phyloP scores from a whole-genome alignment of 2,888 invertebrate genomes.

The Pelosia muscerda region DNA sequence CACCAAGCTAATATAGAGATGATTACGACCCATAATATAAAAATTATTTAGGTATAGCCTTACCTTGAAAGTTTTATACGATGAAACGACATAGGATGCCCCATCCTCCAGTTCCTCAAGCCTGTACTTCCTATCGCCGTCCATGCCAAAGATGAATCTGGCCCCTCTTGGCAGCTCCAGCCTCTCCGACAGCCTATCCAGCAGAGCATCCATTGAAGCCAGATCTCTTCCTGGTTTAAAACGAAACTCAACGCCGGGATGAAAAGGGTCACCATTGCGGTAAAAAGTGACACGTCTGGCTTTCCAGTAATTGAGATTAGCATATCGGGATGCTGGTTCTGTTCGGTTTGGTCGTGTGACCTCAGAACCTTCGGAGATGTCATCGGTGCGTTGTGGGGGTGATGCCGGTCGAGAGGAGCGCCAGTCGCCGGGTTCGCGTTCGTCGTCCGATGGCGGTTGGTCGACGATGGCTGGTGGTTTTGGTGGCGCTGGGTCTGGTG shows the following conservation, averaged over 20 bases:
- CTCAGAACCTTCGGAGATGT: constrained; percentile 81
- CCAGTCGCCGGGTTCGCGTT: constrained; percentile 86
- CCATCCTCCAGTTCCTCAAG: constrained; percentile 96
- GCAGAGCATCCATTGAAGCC: constrained; percentile 93
- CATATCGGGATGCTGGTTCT: constrained; percentile 89
- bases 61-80: constrained; percentile 96
- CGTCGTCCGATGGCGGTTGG: constrained; percentile 81
- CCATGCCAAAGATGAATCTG: constrained; percentile 96
- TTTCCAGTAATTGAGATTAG: constrained; percentile 95
- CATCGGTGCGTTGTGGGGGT: constrained; percentile 79
- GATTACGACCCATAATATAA: background rate
- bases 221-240: constrained; percentile 96
- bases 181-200: constrained; percentile 95
- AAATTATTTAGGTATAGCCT: constrained; percentile 26
- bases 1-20: background rate
- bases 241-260: constrained; percentile 94
- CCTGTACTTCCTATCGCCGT: constrained; percentile 94
- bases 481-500: constrained; percentile 75
- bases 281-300: constrained; percentile 95
- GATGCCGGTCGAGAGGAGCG: constrained; percentile 77
- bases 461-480: constrained; percentile 67
- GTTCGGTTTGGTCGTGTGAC: constrained; percentile 85
- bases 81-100: constrained; percentile 97
- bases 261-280: constrained; percentile 97
- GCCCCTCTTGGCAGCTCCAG: constrained; percentile 96